Conservation (phyloP, 2,888 invertebrate genomes). For the Chouioia cunea region DNA sequence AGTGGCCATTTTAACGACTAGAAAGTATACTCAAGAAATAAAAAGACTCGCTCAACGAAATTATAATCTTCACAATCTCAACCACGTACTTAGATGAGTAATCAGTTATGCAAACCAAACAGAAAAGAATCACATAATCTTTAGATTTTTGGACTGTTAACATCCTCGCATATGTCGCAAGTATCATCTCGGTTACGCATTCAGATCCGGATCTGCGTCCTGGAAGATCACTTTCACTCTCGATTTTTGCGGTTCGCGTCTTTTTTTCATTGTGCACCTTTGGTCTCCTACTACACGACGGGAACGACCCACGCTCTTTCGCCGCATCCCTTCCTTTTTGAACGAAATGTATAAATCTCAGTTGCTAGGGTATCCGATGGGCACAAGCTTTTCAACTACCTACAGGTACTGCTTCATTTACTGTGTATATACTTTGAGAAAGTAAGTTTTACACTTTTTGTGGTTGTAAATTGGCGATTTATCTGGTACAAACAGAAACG, state of each 20-base stretch:
- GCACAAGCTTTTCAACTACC: slow-evolving; percentile 41
- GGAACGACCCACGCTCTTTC: slow-evolving; percentile 54
- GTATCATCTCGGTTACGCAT: slow-evolving; percentile 23
- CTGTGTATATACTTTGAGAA: not conserved
- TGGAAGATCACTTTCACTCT: slow-evolving; percentile 68
- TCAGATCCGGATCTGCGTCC: slow-evolving; percentile 62
- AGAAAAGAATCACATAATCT: slow-evolving; percentile 1
- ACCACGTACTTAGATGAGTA: not conserved
- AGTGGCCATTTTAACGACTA: too few relatives aligned
- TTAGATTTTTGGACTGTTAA: too few relatives aligned
- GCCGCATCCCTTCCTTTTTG: slow-evolving; percentile 37
- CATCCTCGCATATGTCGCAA: slow-evolving; percentile 22
- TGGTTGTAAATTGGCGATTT: too few relatives aligned
- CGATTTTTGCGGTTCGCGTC: slow-evolving; percentile 54
- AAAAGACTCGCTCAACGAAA: too few relatives aligned
- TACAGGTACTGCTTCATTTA: slow-evolving; percentile 14
- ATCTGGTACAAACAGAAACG: too few relatives aligned
- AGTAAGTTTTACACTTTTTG: slow-evolving; percentile 16
- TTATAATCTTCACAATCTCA: not conserved
- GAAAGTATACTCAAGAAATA: too few relatives aligned
- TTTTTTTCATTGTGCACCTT: slow-evolving; percentile 12
- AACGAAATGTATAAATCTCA: slow-evolving; percentile 55
- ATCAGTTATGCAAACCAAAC: slow-evolving; percentile 15
- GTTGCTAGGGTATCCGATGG: slow-evolving; percentile 17
- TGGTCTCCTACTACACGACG: slow-evolving; percentile 26